Evolutionary conservation across 2,113 vertebrate genomes (phyloP).

Genomic region (Burhinus oedicnemus): DNA sequence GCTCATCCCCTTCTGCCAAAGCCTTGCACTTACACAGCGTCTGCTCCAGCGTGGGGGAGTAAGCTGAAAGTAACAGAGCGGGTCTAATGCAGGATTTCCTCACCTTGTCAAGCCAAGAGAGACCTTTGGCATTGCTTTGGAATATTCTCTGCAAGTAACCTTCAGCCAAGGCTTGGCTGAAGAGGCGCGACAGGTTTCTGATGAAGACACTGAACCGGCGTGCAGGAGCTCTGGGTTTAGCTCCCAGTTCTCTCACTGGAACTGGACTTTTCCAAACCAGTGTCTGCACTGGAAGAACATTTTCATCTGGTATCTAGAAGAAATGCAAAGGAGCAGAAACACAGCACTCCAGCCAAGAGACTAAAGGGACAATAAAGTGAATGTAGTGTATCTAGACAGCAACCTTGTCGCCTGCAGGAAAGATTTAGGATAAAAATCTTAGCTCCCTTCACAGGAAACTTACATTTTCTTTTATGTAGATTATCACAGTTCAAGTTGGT

Average conservation of each 20-base stretch:
- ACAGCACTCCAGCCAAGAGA: background rate
- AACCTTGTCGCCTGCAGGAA: background rate
- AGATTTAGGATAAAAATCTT: background rate
- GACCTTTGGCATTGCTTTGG: background rate
- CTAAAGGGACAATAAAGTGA: background rate
- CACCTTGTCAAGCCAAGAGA: background rate
- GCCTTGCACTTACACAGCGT: background rate
- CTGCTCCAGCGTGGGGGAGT: background rate
- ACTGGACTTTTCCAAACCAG: background rate
- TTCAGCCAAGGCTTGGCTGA: background rate
- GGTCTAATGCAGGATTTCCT: background rate
- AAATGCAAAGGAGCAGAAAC: background rate
- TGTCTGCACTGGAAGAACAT: background rate
- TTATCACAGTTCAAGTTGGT: background rate
- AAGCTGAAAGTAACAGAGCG: background rate
- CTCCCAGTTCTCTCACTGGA: background rate
- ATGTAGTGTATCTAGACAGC: background rate
- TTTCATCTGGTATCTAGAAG: background rate
- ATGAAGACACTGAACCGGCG: background rate
- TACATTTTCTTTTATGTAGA: background rate
- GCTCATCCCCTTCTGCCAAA: background rate
- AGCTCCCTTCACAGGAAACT: background rate
- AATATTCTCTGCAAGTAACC: background rate
- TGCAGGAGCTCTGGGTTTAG: background rate
- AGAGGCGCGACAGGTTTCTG: background rate